phyloP scores from a whole-genome alignment of 2,888 invertebrate species.

The Spatulosminthurus flaviceps region DNA sequence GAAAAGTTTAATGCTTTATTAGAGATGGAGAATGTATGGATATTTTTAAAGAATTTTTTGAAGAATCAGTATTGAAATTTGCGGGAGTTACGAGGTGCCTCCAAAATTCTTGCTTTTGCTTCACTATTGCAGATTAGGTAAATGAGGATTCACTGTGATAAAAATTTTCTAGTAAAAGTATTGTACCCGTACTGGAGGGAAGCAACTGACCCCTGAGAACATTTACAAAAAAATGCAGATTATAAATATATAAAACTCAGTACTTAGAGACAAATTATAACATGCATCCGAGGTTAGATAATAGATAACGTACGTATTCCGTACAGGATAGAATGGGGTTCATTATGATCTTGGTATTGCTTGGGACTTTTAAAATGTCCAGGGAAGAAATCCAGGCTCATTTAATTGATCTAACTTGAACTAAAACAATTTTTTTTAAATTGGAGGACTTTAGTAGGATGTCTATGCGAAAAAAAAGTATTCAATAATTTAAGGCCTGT shows the following conservation, averaged over 20 bases:
- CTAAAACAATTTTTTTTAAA: not conserved
- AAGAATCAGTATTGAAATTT: not conserved
- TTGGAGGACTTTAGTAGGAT: not conserved
- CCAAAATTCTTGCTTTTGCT: constrained; percentile 15
- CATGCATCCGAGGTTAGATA: constrained; percentile 49
- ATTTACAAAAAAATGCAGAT: constrained; percentile 49
- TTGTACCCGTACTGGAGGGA: constrained; percentile 32
- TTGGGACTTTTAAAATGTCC: constrained; percentile 18
- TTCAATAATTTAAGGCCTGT: constrained; percentile 2
- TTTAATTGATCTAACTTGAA: constrained; percentile 15
- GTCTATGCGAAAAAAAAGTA: constrained; percentile 10
- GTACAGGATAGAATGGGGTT: constrained; percentile 52
- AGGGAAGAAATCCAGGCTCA: not conserved
- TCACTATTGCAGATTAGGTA: constrained; percentile 15
- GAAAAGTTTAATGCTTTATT: constrained; percentile 1
- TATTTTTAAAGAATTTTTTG: not conserved
- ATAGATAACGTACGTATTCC: constrained; percentile 41
- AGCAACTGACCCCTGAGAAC: constrained; percentile 47
- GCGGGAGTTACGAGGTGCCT: constrained; percentile 6
- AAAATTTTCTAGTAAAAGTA: constrained; percentile 12
- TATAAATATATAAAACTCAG: constrained; percentile 45
- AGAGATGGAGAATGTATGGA: constrained; percentile 12
- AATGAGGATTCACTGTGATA: constrained; percentile 27
- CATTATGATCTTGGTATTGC: constrained; percentile 45
- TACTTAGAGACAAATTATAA: constrained; percentile 46